Base-by-base conservation (phyloP, 2,888 invertebrate species). In the Drosophila stalkeri region DNA sequence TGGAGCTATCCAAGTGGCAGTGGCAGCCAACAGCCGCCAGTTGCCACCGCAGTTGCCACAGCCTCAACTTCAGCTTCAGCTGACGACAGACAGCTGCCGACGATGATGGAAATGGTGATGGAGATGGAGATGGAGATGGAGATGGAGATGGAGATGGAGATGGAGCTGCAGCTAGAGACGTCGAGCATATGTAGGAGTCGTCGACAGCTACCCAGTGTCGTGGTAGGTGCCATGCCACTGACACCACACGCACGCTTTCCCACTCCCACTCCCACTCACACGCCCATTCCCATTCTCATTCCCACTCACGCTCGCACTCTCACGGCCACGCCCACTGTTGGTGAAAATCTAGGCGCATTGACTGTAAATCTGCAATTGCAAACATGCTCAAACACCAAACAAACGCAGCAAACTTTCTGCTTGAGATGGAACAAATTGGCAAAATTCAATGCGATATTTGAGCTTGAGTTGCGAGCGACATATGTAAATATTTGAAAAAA, bases 151-250 rank as follows among this genome's bases (percentile, higher is more conserved):
- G 69, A 72, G 82, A 75, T 11, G 43, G 66, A 51, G 78, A 57
- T 47, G 75, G 64, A 64, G 64, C 23, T 67, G 64, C 18, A 59
- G 63, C 46, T 59, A 43, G 72, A 76, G 86, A 75, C 46, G 72
- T 31, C 44, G 57, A 33, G 41, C 33, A 37, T 35, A 60, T 62
- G 72, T 62, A 65, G 70, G 68, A 74, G 80, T 59, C 61, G 79
- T 49, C 59, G 41, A 31, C 61, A 54, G 35, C 46, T 54, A 47
- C 47, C 23, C 72, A 51, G 18, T 56, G 67, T 64, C 60, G 66
- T 67, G 60, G 72, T 85, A 80, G 86, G 47, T 74, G 74, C 74
- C 60, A 67, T 81, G 89, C 86, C 83, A 83, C 86, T 66, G 81
- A 88, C 84, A 84, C 86, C 79, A 64, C 73, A 80, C 78, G 64